A percentile compares a stretch with the other conserved stretches of the same genome.
Evolutionary conservation across 2,797 vertebrate species (phyloP).

Genomic region (Melanotaenia nigrans): DNA sequence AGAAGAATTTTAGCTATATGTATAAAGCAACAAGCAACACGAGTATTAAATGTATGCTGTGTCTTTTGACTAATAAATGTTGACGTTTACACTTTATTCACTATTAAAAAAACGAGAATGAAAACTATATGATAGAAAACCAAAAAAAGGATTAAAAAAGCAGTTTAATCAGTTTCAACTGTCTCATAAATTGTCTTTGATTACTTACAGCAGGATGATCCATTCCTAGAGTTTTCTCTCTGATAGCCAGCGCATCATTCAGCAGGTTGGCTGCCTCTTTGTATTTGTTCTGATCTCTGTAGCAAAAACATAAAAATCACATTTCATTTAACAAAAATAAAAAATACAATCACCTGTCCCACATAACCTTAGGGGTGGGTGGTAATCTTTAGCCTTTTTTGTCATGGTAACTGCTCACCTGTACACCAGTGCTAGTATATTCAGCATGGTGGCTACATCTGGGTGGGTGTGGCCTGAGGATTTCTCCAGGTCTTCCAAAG

Average conservation of each 20-base stretch:
- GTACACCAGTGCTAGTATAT: conserved; percentile 91
- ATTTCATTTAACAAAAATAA: background rate
- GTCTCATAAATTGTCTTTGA: too few relatives aligned
- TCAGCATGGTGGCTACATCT: conserved; percentile 92
- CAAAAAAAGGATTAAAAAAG: too few relatives aligned
- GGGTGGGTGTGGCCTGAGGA: conserved; percentile 92
- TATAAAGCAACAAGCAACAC: too few relatives aligned
- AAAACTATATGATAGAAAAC: too few relatives aligned
- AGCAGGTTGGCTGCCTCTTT: conserved; percentile 90
- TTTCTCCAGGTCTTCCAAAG: conserved; percentile 90
- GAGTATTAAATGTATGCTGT: too few relatives aligned
- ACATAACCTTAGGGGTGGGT: background rate
- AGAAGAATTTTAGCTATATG: too few relatives aligned
- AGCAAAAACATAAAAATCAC: conserved; percentile 15
- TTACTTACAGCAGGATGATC: conserved; percentile 89
- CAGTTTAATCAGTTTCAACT: too few relatives aligned
- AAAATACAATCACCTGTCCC: background rate
- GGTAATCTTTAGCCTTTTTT: background rate
- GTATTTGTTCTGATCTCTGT: conserved; percentile 92
- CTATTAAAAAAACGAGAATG: too few relatives aligned
- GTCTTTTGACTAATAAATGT: too few relatives aligned
- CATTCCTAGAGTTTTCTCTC: conserved; percentile 89
- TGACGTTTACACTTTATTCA: too few relatives aligned
- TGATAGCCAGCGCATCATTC: conserved; percentile 89
- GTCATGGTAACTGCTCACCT: conserved; percentile 73